Evolutionary conservation across 2,888 invertebrate genomes (phyloP), one percentile per base, ranked within the genome.

Genomic region (Lepidocyrtinus sp.): DNA sequence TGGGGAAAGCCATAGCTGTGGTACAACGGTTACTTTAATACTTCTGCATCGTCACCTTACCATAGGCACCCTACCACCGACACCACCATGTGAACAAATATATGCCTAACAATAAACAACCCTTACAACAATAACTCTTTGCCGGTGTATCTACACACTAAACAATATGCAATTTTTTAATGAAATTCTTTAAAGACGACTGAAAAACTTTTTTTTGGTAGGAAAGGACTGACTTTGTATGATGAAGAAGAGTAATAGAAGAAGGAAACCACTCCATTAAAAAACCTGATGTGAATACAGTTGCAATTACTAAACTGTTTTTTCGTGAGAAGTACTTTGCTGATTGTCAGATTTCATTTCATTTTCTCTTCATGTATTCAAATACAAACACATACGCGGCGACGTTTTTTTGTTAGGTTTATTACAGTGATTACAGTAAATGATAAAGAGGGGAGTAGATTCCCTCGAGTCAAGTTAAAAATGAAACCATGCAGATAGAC

Each of bases 311-410:
- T 55, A 78, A 78, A 78, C 77, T 68, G 77, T 72, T 78, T 78
- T 77, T 72, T 78, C 77, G 77, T 78, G 77, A 78, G 77, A 78
- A 72, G 67, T 72, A 78, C 64, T 78, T 78, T 78, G 72, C 67
- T 67, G 67, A 72, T 76, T 78, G 77, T 78, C 77, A 78, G 72
- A 72, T 78, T 78, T 78, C 77, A 78, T 78, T 78, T 78, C 77
- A 72, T 67, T 78, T 78, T 78, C 72, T 63, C 46, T 61, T 27
- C 55, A 12, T 67, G 62, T 78, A 12, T 36, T 36, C 12, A 36
- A 36, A 36, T 36, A 36, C 12, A 5, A 36, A 36, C 36, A 36
- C 12, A 5, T 36, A 36, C 12, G 36, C 36, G 36, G 12, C 36
- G 36, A 5, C 36, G 36, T 5, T 62, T 67, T 72, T 71, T 72